phyloP scores from a whole-genome alignment of 2,113 vertebrate genomes.

The Scomber scombrus region DNA sequence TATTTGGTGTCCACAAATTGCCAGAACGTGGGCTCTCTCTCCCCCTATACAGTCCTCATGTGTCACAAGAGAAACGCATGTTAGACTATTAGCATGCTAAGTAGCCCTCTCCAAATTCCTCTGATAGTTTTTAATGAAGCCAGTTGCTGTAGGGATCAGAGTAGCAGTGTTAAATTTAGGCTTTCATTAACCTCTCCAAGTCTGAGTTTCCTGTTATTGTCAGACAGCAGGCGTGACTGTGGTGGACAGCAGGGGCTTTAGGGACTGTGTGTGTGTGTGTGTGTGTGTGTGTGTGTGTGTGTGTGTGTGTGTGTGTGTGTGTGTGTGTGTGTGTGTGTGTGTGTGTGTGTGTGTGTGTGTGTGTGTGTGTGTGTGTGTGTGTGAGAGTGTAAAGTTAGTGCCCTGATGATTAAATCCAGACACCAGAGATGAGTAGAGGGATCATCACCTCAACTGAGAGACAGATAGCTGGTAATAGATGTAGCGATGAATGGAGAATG shows the following conservation, averaged over 20 bases:
- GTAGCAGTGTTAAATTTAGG: conserved; percentile 72
- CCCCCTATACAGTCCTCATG: conserved; percentile 42
- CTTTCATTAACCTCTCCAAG: conserved; percentile 55
- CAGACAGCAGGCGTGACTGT: conserved; percentile 44
- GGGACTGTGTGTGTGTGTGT: conserved; percentile 5
- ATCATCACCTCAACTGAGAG: conserved; percentile 59
- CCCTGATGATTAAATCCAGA: conserved; percentile 32
- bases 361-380: conserved; percentile 26
- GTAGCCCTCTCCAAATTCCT: conserved; percentile 64
- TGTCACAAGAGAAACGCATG: conserved; percentile 56
- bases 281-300: conserved; percentile 24
- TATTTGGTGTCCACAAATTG: conserved; percentile 65
- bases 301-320: conserved; percentile 18
- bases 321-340: conserved; percentile 22
- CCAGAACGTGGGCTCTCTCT: conserved; percentile 22
- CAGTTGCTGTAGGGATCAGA: conserved; percentile 63
- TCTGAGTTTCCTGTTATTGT: conserved; percentile 55
- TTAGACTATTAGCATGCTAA: conserved; percentile 63
- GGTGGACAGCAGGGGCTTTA: conserved; percentile 23
- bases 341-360: conserved; percentile 19
- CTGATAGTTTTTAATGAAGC: conserved; percentile 67
- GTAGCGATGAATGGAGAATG: conserved; percentile 22
- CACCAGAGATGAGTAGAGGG: conserved; percentile 56
- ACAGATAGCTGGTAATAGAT: conserved; percentile 52
- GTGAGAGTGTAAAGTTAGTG: conserved; percentile 47